Evolutionary conservation across 2,888 invertebrate species (phyloP), one percentile per base, ranked within the genome.

Genomic region (Zootermopsis nevadensis): DNA sequence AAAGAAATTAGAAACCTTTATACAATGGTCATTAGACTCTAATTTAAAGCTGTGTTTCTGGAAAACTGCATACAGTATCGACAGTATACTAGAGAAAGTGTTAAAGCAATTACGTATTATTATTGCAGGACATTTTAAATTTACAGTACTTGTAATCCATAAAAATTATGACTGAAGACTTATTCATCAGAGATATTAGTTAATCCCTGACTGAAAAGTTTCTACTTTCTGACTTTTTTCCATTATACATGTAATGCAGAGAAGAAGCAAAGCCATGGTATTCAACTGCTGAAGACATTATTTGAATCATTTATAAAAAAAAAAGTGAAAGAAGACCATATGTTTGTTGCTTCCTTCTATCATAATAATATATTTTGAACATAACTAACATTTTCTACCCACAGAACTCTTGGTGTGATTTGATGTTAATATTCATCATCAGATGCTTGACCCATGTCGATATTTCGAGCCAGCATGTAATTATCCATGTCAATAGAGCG

Each of bases 401-500:
- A 12, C 6, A 6, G 60, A 60, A 60, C 8, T 60, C n/a, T 27
- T 60, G n/a, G 27, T n/a, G n/a, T 27, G 12, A 7, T 69, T 30
- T 67, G 27, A 22, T 22, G 33, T 69, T 66, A 89, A 87, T 89
- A 89, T 84, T 91, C 91, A 81, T 91, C 91, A 82, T 91, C 91
- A 12, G 91, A 91, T 69, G 88, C 89, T 77, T 88, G 88, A 19
- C 89, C 90, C 48, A 89, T 88, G 83, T 91, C 91, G 12, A 90
- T 89, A 86, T 93, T 93, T 80, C 93, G 89, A 2, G 92, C 92
- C 84, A 94, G 89, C 93, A 93, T 93, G 88, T 93, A 93, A 88
- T 93, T 93, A 88, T 94, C 93, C 93, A 93, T 93, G 88, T 94
- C 93, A 82, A 94, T 94, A 12, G 93, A 93, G 53, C 92, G 91